These are phyloP conservation scores for Hexactinellida sp. DNA, from an alignment of 37 sponge, comb jelly and placozoan species.

Conservation along the genomic window DNA sequence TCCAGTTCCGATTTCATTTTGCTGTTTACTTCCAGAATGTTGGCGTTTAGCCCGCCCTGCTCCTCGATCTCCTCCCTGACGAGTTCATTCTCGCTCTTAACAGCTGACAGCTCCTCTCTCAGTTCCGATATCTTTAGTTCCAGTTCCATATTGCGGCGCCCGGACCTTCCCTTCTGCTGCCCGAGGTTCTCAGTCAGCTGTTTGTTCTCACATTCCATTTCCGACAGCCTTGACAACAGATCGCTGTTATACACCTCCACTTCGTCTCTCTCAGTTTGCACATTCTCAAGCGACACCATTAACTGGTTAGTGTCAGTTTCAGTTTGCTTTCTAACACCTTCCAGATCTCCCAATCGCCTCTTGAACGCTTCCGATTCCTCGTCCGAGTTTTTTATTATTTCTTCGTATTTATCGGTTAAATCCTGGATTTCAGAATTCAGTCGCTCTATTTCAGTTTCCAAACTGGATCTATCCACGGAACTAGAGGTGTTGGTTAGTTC, in stretches of 20 bases:
- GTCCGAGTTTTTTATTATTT: not conserved
- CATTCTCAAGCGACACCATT: not conserved
- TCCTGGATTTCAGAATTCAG: not conserved
- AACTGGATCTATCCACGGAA: not conserved
- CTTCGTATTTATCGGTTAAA: not conserved
- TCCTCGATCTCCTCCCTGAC: not conserved
- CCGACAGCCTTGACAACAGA: not conserved
- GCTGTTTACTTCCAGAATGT: not conserved
- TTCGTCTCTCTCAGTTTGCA: not conserved
- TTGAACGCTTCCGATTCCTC: not conserved
- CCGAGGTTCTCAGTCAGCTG: not conserved
- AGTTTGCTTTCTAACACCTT: not conserved
- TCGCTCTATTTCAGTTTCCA: not conserved
- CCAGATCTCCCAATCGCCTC: not conserved
- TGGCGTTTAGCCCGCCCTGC: not conserved
- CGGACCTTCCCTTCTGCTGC: not conserved
- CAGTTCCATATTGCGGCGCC: constrained; percentile 3
- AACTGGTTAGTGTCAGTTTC: not conserved
- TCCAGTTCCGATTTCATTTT: not conserved
- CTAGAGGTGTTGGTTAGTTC: not conserved
- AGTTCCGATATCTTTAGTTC: not conserved
- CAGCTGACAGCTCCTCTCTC: not conserved
- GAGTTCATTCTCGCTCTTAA: not conserved
- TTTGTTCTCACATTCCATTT: not conserved
- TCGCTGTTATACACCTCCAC: not conserved